Conservation (phyloP, 2,113 vertebrate genomes). For the Oreochromis aureus region DNA sequence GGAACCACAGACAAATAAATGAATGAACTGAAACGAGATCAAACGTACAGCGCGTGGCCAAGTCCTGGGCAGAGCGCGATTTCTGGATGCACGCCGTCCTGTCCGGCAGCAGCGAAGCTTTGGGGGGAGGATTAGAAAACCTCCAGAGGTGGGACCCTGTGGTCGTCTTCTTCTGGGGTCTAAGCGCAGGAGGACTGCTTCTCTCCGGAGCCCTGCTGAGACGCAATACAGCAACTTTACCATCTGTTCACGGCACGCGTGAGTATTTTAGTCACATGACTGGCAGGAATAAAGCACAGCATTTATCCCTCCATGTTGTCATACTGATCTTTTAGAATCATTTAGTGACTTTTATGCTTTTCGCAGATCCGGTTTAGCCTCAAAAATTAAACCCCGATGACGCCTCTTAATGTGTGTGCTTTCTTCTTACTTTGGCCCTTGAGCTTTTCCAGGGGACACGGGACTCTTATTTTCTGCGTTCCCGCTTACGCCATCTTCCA, state of each 20-base stretch:
- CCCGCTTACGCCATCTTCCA: slow-evolving; percentile 10
- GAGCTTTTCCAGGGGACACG: background rate
- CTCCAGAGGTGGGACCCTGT: slow-evolving; percentile 64
- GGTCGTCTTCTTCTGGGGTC: slow-evolving; percentile 67
- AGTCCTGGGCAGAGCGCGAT: slow-evolving; percentile 80
- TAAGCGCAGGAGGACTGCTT: background rate
- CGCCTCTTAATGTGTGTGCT: rapidly evolving
- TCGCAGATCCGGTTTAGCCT: background rate
- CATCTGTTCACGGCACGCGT: rapidly evolving
- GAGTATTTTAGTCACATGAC: background rate
- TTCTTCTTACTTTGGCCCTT: slow-evolving; percentile 24
- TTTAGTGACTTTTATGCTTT: background rate
- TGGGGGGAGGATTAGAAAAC: slow-evolving; percentile 48
- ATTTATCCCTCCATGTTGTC: background rate
- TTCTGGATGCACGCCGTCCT: slow-evolving; percentile 68
- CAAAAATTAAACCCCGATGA: background rate
- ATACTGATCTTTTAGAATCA: background rate
- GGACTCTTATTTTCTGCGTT: background rate
- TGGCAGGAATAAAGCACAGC: background rate
- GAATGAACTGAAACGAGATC: rapidly evolving
- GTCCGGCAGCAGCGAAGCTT: slow-evolving; percentile 27
- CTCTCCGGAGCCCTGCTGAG: slow-evolving; percentile 19
- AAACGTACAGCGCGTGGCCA: slow-evolving; percentile 75
- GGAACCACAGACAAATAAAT: background rate
- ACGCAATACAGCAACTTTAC: background rate